Evolutionary conservation across 2,113 vertebrate species (phyloP).

Genomic region (Cephalopterus ornatus): DNA sequence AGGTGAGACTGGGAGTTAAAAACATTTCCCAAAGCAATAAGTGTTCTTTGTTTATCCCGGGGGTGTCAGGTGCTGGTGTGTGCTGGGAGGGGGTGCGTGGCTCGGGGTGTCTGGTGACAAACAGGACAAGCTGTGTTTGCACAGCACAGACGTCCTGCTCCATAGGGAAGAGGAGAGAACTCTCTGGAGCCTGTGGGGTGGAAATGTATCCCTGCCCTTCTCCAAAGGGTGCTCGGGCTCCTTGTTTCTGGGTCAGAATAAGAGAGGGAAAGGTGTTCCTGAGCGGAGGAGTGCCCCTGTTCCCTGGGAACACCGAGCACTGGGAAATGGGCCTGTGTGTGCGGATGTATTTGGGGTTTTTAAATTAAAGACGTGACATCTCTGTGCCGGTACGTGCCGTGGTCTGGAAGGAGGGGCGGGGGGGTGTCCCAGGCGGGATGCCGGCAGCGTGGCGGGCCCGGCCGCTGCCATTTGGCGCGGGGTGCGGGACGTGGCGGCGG

Average conservation of each 20-base stretch:
- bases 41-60: background rate
- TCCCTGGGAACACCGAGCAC: background rate
- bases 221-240: background rate
- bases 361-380: background rate
- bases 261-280: background rate
- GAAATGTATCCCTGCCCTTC: background rate
- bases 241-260: background rate
- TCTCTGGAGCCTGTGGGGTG: background rate
- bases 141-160: background rate
- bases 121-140: background rate
- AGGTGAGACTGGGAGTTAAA: background rate
- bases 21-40: background rate
- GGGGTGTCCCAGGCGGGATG: background rate
- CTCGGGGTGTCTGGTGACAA: background rate
- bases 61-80: background rate
- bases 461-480: background rate
- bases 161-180: background rate
- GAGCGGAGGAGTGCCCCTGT: background rate
- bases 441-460: background rate
- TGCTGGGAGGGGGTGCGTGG: background rate
- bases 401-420: background rate
- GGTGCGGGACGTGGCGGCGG: background rate
- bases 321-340: background rate
- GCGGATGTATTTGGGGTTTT: background rate
- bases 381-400: background rate